Evolutionary conservation across 2,113 vertebrate species (phyloP).

Genomic region (Myanophis thanlyinensis): DNA sequence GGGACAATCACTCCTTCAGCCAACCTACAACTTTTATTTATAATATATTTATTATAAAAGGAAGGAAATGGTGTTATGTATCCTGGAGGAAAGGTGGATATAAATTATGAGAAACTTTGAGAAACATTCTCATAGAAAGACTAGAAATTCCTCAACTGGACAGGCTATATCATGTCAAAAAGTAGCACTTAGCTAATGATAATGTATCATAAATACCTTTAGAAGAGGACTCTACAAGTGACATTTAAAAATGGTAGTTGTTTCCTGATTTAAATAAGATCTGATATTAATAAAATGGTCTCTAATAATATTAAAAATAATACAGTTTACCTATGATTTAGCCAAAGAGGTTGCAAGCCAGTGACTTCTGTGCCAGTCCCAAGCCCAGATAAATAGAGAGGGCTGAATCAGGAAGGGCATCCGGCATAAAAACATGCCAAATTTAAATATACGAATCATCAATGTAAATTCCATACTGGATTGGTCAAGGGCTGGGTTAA

Average conservation of each 20-base stretch:
- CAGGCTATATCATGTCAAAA: not conserved
- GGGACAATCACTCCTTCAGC: not conserved
- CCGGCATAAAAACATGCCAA: no score
- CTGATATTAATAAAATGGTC: slow-evolving; percentile 1
- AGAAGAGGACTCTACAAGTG: not conserved
- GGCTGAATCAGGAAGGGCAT: no score
- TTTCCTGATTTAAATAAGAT: not conserved
- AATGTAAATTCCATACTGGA: no score
- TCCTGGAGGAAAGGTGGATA: not conserved
- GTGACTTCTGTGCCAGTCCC: no score
- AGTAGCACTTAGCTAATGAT: not conserved
- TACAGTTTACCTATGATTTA: slow-evolving; percentile 32
- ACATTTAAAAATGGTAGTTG: not conserved
- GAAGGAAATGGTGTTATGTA: not conserved
- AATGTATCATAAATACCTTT: not conserved
- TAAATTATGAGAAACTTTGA: not conserved
- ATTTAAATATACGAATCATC: no score
- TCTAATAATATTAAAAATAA: slow-evolving; percentile 6
- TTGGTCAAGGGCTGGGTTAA: no score
- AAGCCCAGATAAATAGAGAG: no score
- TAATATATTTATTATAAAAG: not conserved
- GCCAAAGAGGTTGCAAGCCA: no score
- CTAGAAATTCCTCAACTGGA: not conserved
- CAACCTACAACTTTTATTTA: not conserved
- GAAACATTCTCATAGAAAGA: not conserved